phyloP scores from a whole-genome alignment of 1,140 invertebrate species.

The Samia ricini region DNA sequence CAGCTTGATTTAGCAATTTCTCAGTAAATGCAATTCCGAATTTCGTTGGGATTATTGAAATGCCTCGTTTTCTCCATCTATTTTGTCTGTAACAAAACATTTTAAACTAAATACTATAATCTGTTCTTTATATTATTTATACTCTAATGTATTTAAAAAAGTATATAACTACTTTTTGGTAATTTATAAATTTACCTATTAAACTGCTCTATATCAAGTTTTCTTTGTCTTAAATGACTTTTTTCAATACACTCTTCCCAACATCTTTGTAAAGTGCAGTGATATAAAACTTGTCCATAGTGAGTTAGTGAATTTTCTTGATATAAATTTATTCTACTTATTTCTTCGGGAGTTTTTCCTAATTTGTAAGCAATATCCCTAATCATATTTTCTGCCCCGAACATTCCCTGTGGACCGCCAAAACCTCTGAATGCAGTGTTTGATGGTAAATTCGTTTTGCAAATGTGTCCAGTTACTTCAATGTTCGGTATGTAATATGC shows the following conservation, averaged over 20 bases:
- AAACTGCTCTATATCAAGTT: conserved; percentile 81
- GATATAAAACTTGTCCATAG: conserved; percentile 85
- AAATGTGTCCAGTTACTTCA: conserved; percentile 83
- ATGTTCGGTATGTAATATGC: conserved; percentile 86
- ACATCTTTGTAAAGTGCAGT: conserved; percentile 88
- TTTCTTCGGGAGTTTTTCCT: conserved; percentile 78
- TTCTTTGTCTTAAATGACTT: conserved; percentile 83
- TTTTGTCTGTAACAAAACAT: conserved; percentile 80
- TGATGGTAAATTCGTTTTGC: conserved; percentile 91
- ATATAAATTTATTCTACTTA: conserved; percentile 87
- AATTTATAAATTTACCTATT: conserved; percentile 80
- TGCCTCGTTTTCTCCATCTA: conserved; percentile 92
- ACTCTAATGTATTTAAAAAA: neutral
- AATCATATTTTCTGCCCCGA: conserved; percentile 88
- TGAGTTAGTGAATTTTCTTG: conserved; percentile 88
- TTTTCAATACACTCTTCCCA: conserved; percentile 89
- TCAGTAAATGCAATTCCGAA: conserved; percentile 93
- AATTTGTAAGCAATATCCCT: conserved; percentile 86
- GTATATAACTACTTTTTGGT: neutral
- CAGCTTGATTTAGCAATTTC: conserved; percentile 91
- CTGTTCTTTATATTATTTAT: conserved; percentile 2
- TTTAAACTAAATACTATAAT: conserved; percentile 25
- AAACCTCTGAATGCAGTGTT: conserved; percentile 96
- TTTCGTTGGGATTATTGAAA: conserved; percentile 92
- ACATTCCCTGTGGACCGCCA: conserved; percentile 94